phyloP scores from a whole-genome alignment of 2,888 invertebrate genomes.

The Dyspetes luteomarginatus region DNA sequence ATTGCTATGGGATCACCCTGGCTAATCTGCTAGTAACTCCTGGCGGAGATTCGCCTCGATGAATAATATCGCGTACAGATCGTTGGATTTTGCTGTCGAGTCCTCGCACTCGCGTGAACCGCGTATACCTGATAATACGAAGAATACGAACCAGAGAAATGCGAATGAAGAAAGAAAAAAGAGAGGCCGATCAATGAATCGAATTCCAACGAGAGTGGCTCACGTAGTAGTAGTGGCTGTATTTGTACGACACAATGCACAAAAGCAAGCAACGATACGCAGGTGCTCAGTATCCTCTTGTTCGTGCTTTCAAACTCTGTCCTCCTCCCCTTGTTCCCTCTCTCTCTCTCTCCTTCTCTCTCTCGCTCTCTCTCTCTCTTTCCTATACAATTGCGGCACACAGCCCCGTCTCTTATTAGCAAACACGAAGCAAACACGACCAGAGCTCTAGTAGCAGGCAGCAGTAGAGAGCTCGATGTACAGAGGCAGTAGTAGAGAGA shows the following conservation, averaged over 20 bases:
- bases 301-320: not conserved
- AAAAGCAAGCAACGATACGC: conserved; percentile 14
- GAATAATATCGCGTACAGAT: conserved; percentile 37
- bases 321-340: conserved; percentile 4
- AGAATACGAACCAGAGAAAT: conserved; percentile 6
- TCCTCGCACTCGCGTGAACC: conserved; percentile 12
- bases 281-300: not conserved
- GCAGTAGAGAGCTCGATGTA: not conserved
- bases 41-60: not conserved
- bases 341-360: not conserved
- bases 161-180: conserved; percentile 2
- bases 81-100: not conserved
- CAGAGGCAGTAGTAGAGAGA: not conserved
- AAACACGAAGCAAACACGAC: conserved; percentile 5
- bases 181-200: conserved; percentile 53
- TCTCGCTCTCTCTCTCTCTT: not conserved
- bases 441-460: not conserved
- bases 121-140: conserved; percentile 27
- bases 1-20: conserved; percentile 7
- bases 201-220: conserved; percentile 54
- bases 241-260: conserved; percentile 15
- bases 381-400: conserved; percentile 39
- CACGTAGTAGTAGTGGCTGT: conserved; percentile 29
- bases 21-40: conserved; percentile 3
- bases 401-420: conserved; percentile 49